Evolutionary conservation across 2,113 vertebrate species (phyloP), one percentile per base, ranked within the genome.

Genomic region (Apaloderma vittatum): DNA sequence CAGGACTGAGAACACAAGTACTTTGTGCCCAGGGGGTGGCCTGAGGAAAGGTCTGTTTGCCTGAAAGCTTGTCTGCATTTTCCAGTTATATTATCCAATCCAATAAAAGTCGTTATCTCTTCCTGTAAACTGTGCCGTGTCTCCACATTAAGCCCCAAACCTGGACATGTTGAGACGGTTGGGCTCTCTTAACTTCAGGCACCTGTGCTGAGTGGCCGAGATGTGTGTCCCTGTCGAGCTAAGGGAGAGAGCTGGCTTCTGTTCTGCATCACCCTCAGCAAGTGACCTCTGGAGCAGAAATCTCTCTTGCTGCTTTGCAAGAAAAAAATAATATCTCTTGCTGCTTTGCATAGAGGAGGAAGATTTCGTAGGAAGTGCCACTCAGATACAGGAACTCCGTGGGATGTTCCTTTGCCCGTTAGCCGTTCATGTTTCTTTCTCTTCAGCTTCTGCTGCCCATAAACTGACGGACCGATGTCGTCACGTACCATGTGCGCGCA

Each of bases 321-420:
- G 40, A 40, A 40, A 40, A 40, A 40, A 40, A 23, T n/a, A 54
- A 52, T 4, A 22, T 36, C 75, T 12, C 8, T 4, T 4, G 54
- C 40, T 17, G 65, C 83, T 70, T 65, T 15, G 40, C 34, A 1
- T 0, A 18, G 59, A 58, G 57, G 24, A 59, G n/a, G 29, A 30
- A 32, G n/a, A 6, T 7, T 8, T 36, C 2, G 0, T 11, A 9
- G 43, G 57, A 36, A 24, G 52, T 2, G 49, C 45, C 20, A 11
- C 13, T 58, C 11, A 29, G 62, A 46, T 46, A 9, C 45, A 18
- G 86, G 15, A 74, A 34, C 91, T 51, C 59, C 65, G 1, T 0
- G 34, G 63, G 5, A 6, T 7, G 0, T 4, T 18, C 6, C 15
- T 14, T 32, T 58, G 37, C 74, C 71, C 30, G 2, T 6, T 2